phyloP scores from a whole-genome alignment of 2,797 vertebrate species.

The Notolabrus celidotus region DNA sequence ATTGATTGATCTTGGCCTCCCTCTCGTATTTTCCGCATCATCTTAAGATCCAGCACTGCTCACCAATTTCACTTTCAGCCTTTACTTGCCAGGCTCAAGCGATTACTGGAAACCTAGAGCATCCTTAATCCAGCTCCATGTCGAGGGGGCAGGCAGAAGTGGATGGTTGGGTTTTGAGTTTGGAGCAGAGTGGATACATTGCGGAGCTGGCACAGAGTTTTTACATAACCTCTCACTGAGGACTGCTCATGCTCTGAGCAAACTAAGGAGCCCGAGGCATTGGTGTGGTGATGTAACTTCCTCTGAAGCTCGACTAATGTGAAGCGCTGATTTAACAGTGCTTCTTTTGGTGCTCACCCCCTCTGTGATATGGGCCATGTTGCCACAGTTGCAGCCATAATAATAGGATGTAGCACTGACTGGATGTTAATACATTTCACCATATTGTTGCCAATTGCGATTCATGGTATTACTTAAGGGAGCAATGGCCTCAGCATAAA shows the following conservation, averaged over 20 bases:
- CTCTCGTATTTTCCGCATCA: conserved; percentile 53
- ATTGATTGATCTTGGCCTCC: conserved; percentile 69
- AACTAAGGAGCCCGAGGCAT: conserved; percentile 70
- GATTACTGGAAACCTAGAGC: conserved; percentile 75
- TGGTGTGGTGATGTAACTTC: conserved; percentile 81
- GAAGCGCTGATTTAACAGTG: conserved; percentile 74
- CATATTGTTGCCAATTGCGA: conserved; percentile 71
- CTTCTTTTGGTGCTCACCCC: conserved; percentile 73
- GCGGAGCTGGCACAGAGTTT: conserved; percentile 75
- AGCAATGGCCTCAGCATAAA: conserved; percentile 67
- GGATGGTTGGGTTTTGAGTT: conserved; percentile 67
- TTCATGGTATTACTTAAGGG: conserved; percentile 63
- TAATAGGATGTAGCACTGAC: conserved; percentile 57
- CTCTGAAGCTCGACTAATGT: conserved; percentile 80
- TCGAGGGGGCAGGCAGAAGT: conserved; percentile 63
- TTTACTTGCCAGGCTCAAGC: conserved; percentile 62
- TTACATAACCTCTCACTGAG: conserved; percentile 83
- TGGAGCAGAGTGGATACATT: conserved; percentile 69
- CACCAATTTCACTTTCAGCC: conserved; percentile 65
- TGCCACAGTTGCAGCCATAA: conserved; percentile 63
- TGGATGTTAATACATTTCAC: conserved; percentile 63
- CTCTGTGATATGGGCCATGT: conserved; percentile 66
- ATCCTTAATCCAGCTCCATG: conserved; percentile 72
- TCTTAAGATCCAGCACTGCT: conserved; percentile 55
- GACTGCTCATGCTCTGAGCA: conserved; percentile 78